These are phyloP conservation scores for Oenanthe oenanthe DNA, from an alignment of 2,113 vertebrate genomes.

Conservation along the genomic window DNA sequence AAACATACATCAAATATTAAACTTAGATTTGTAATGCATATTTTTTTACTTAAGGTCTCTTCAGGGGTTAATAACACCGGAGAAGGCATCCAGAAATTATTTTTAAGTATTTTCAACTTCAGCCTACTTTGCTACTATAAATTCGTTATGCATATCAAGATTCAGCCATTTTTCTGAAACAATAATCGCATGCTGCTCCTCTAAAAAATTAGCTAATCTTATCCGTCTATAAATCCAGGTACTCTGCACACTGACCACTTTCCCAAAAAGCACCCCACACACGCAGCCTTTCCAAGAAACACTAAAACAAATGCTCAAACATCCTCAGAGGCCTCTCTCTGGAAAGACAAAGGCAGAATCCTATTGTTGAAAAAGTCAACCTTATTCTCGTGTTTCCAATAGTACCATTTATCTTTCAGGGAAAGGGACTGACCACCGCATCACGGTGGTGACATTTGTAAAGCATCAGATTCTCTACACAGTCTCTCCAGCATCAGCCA, in stretches of 20 bases:
- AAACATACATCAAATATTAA: constrained; percentile 20
- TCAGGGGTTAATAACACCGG: constrained; percentile 30
- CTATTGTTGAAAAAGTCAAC: constrained; percentile 82
- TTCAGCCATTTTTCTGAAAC: constrained; percentile 70
- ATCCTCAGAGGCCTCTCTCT: constrained; percentile 78
- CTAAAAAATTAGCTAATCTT: constrained; percentile 41
- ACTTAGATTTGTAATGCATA: constrained; percentile 58
- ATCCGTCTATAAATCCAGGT: constrained; percentile 18
- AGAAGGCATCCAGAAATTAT: constrained; percentile 41
- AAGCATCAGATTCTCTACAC: constrained; percentile 76
- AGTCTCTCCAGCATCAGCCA: constrained; percentile 72
- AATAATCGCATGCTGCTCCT: constrained; percentile 25
- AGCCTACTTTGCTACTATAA: constrained; percentile 43
- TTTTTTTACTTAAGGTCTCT: constrained; percentile 66
- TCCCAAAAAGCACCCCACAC: constrained; percentile 50
- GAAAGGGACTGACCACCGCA: constrained; percentile 72
- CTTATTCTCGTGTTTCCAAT: constrained; percentile 78
- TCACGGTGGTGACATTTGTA: constrained; percentile 72
- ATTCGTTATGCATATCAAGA: constrained; percentile 56
- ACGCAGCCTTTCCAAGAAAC: constrained; percentile 50
- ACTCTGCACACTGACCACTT: constrained; percentile 64
- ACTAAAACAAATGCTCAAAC: constrained; percentile 67
- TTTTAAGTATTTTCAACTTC: constrained; percentile 50
- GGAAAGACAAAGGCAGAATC: constrained; percentile 81
- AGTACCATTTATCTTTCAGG: constrained; percentile 77